Base-by-base conservation (phyloP, 2,113 vertebrate genomes). In the Python bivittatus region DNA sequence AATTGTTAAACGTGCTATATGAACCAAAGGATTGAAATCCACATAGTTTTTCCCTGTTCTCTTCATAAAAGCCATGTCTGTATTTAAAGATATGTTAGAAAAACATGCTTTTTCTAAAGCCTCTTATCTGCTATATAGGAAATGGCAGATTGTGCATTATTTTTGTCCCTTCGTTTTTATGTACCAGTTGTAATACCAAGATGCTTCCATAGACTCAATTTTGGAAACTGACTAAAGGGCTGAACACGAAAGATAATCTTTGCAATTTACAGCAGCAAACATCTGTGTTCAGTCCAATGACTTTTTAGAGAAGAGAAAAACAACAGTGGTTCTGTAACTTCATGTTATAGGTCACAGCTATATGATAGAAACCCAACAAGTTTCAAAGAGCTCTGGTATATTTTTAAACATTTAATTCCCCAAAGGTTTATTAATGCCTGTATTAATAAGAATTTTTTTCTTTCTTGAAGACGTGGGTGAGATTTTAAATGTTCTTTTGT, bases 271-370 rank as follows among this genome's bases (percentile, higher is more conserved):
- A 79, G 33, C 33, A 79, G 33, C 6, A 7, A 79, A 79, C 17
- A 79, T 42, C 7, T 42, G 17, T 42, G 17, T 79, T 79, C 33
- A 38, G 33, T 79, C 68, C 38, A 79, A 79, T 38, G 15, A 38
- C 6, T 86, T 83, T 84, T 89, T 92, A 85, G 91, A 27, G 60
- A n/a, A 27, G 0, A 93, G 92, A 93, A 86, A 79, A 90, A n/a
- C 13, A 90, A 91, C 89, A 93, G 53, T 42, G 1, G 20, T 0
- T 38, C n/a, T 53, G 87, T 90, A 87, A 57, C 54, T 87, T 87
- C 4, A 8, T 87, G 11, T 57, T 57, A 57, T 23, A 10, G 15
- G 6, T 57, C 53, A 33, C 17, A 87, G 15, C 54, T 87, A 56
- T 44, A 42, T 44, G 57, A 44, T 52, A 79, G 72, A 79, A 79